Evolutionary conservation across 2,888 invertebrate species (phyloP).

Genomic region (Lymantria monacha): DNA sequence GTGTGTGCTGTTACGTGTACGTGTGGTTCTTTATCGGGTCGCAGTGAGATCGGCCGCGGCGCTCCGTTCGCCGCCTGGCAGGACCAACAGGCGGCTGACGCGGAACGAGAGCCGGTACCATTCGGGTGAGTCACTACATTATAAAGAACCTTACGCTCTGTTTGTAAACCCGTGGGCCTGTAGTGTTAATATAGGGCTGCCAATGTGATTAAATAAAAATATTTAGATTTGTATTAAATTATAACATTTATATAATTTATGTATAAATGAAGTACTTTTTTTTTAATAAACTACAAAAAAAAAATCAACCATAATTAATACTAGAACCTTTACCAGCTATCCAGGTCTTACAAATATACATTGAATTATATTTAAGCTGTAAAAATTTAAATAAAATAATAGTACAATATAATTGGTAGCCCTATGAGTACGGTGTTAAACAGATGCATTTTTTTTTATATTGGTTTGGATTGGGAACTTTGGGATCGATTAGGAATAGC

Average conservation of each 20-base stretch:
- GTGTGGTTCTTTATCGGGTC: slow-evolving; percentile 80
- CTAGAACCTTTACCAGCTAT: too few relatives aligned
- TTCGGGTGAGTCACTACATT: slow-evolving; percentile 89
- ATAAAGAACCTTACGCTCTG: slow-evolving; percentile 44
- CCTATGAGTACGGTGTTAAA: slow-evolving; percentile 33
- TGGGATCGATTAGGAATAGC: slow-evolving; percentile 18
- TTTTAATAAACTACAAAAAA: too few relatives aligned
- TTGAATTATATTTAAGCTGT: background rate
- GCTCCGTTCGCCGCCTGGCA: slow-evolving; percentile 83
- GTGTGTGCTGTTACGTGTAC: slow-evolving; percentile 58
- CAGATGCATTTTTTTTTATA: slow-evolving; percentile 20
- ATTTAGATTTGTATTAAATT: background rate
- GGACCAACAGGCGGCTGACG: slow-evolving; percentile 94
- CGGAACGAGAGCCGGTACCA: slow-evolving; percentile 97
- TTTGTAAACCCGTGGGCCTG: slow-evolving; percentile 41
- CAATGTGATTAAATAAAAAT: slow-evolving; percentile 1
- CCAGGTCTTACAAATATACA: too few relatives aligned
- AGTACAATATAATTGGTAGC: slow-evolving; percentile 15
- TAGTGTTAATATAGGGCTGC: slow-evolving; percentile 33
- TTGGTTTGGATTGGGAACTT: slow-evolving; percentile 31
- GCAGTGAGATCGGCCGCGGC: slow-evolving; percentile 78
- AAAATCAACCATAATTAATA: too few relatives aligned
- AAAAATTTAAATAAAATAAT: background rate
- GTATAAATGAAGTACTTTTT: too few relatives aligned
- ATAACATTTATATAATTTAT: too few relatives aligned